A percentile compares a stretch with the other conserved stretches of the same genome.
Evolutionary conservation across 2,797 vertebrate genomes (phyloP).

Genomic region (Urocyon cinereoargenteus): DNA sequence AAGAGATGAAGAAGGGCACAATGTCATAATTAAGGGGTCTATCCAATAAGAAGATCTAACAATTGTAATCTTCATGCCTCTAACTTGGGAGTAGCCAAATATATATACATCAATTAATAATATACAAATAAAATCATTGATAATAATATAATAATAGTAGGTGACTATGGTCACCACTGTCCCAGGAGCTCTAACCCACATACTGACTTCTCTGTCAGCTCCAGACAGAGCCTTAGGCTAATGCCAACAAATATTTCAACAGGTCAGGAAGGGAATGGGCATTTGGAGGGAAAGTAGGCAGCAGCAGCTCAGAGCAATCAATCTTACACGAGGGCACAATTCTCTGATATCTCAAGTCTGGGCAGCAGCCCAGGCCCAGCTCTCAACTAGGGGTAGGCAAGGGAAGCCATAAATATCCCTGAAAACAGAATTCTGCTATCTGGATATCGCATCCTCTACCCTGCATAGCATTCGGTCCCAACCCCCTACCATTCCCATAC

Average conservation of each 20-base stretch:
- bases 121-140: no score
- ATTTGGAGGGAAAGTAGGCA: background rate
- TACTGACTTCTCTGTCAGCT: background rate
- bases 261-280: background rate
- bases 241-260: constrained; percentile 44
- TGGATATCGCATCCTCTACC: background rate
- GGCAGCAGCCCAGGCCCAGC: background rate
- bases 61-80: no score
- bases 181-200: background rate
- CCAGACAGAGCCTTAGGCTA: background rate
- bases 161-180: background rate
- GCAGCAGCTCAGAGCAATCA: background rate
- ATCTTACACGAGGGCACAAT: background rate
- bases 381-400: background rate
- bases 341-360: background rate
- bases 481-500: background rate
- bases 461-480: background rate
- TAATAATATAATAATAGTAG: no score
- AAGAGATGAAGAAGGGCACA: no score
- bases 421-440: background rate
- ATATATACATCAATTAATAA: no score
- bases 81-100: no score
- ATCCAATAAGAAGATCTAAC: no score
- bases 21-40: no score
- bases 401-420: background rate